Evolutionary conservation across 2,888 invertebrate genomes (phyloP).

Genomic region (Dasypogon diadema): DNA sequence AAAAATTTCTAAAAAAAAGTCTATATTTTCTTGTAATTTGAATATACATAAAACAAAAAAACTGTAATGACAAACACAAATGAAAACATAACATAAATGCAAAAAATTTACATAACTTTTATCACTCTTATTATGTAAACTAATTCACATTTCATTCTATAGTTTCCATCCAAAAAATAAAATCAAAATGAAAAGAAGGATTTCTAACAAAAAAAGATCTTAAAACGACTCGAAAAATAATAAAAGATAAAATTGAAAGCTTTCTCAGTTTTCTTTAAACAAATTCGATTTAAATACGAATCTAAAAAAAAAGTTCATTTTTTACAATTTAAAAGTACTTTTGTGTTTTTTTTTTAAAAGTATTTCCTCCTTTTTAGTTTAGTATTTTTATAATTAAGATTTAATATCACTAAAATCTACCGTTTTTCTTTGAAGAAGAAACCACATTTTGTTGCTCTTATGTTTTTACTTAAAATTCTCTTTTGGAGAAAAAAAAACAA

Average conservation of each 20-base stretch:
- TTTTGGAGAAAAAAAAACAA: slow-evolving; percentile 28
- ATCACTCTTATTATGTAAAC: slow-evolving; percentile 38
- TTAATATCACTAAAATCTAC: slow-evolving; percentile 44
- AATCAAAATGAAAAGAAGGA: slow-evolving; percentile 10
- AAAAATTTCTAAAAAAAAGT: slow-evolving; percentile 21
- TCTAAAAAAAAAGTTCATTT: slow-evolving; percentile 11
- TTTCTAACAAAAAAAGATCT: slow-evolving; percentile 16
- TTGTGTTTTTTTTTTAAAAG: slow-evolving; percentile 11
- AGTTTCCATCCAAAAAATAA: slow-evolving; percentile 28
- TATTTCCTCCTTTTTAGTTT: slow-evolving; percentile 18
- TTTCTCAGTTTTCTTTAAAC: neutral
- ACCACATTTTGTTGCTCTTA: slow-evolving; percentile 30
- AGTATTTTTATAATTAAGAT: slow-evolving; percentile 41
- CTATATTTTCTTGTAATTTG: slow-evolving; percentile 43
- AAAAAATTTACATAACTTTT: slow-evolving; percentile 46
- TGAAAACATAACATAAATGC: slow-evolving; percentile 49
- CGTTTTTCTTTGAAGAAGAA: slow-evolving; percentile 35
- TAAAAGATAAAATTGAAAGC: neutral
- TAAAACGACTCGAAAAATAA: slow-evolving; percentile 11
- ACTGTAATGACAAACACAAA: slow-evolving; percentile 39
- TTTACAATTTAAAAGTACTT: slow-evolving; percentile 32
- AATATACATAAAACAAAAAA: slow-evolving; percentile 43
- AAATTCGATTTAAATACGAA: slow-evolving; percentile 6
- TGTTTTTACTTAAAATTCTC: slow-evolving; percentile 10
- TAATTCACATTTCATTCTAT: slow-evolving; percentile 27